Evolutionary conservation across 2,797 vertebrate species (phyloP).

Genomic region (Neopelma chrysocephalum): DNA sequence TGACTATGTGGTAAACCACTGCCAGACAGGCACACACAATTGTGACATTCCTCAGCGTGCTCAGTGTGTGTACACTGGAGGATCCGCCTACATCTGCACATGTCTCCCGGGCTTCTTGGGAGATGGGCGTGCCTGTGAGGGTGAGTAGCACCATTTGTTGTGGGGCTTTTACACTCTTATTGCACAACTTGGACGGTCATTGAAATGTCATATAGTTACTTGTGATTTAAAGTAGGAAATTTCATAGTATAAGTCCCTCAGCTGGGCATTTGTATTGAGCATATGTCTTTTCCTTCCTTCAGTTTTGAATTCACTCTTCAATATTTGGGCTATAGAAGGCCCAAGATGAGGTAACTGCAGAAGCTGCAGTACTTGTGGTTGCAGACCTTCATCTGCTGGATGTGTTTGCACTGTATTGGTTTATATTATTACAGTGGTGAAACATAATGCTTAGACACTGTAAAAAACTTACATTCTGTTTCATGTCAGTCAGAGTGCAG

Average conservation of each 20-base stretch:
- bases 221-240: background rate
- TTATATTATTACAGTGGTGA: background rate
- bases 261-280: background rate
- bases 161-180: background rate
- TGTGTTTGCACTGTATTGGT: background rate
- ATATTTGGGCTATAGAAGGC: background rate
- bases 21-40: conserved; percentile 82
- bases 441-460: background rate
- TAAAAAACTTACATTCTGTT: background rate
- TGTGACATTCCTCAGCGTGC: conserved; percentile 88
- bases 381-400: background rate
- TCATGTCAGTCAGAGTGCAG: background rate
- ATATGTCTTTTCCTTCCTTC: background rate
- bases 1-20: conserved; percentile 82
- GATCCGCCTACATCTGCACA: conserved; percentile 84
- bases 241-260: background rate
- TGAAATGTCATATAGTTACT: background rate
- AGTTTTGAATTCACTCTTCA: background rate
- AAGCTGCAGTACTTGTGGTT: background rate
- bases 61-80: conserved; percentile 85
- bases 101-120: conserved; percentile 88
- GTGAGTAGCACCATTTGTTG: conserved; percentile 68
- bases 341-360: background rate
- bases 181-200: background rate
- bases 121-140: conserved; percentile 85